phyloP scores from a whole-genome alignment of 2,797 vertebrate genomes.

The Lophotriccus pileatus region DNA sequence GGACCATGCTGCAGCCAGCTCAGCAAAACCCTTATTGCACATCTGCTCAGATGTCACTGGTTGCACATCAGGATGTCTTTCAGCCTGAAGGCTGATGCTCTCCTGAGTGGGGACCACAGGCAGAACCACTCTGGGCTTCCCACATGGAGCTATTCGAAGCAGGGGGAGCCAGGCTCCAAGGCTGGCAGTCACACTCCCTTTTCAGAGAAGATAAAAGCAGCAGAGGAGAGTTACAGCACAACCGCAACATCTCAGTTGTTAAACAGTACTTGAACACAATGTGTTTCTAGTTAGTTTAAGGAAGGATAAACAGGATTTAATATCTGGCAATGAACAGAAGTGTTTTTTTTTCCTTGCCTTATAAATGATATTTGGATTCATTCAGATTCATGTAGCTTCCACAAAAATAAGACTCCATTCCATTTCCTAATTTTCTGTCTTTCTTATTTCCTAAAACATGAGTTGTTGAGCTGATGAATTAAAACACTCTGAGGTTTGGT shows the following conservation, averaged over 20 bases:
- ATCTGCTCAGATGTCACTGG: not conserved
- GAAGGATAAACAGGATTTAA: constrained; percentile 77
- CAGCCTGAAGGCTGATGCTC: not conserved
- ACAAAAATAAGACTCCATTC: constrained; percentile 64
- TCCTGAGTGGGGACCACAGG: not conserved
- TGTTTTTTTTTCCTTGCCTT: not conserved
- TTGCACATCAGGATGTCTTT: not conserved
- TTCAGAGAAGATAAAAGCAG: constrained; percentile 41
- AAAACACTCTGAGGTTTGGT: constrained; percentile 71
- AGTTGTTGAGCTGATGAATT: constrained; percentile 74
- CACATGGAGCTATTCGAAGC: not conserved
- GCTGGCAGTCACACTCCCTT: not conserved
- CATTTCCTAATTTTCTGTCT: constrained; percentile 71
- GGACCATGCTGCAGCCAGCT: not conserved
- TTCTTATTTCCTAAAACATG: constrained; percentile 73
- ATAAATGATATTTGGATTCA: constrained; percentile 65
- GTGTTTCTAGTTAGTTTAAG: constrained; percentile 78
- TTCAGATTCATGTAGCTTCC: constrained; percentile 65
- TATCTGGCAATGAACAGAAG: constrained; percentile 67
- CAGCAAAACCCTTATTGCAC: not conserved
- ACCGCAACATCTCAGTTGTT: constrained; percentile 54
- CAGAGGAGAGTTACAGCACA: constrained; percentile 24
- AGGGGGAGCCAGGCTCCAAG: not conserved
- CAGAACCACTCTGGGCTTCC: not conserved
- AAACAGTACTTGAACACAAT: constrained; percentile 64